Conservation (phyloP, 35 echinoderm and acorn worm genomes). For the Diadema setosum region DNA sequence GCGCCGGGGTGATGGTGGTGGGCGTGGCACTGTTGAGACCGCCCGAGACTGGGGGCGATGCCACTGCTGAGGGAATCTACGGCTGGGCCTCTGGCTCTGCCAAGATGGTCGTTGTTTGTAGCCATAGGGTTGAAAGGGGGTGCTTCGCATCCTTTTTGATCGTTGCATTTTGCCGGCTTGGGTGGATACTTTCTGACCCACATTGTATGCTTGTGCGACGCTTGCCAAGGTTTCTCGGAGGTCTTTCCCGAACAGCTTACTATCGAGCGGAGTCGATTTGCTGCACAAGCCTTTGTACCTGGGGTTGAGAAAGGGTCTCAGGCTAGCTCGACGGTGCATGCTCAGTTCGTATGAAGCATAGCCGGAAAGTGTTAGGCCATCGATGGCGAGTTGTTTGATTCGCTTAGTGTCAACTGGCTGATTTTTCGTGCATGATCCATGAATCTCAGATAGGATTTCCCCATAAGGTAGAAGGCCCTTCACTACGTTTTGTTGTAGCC, state of each 20-base stretch:
- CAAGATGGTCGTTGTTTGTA: too few species aligned
- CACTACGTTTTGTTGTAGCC: background rate
- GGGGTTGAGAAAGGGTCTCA: background rate
- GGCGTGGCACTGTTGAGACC: too few species aligned
- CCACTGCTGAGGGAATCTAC: too few species aligned
- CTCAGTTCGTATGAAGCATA: background rate
- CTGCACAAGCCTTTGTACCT: background rate
- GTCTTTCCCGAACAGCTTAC: background rate
- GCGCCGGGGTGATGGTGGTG: too few species aligned
- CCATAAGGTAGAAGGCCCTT: background rate
- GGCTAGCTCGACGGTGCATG: background rate
- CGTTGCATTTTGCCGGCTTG: too few species aligned
- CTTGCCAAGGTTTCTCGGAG: background rate
- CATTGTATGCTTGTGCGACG: background rate
- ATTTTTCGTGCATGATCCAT: background rate
- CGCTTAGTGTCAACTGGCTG: background rate
- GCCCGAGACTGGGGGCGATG: too few species aligned
- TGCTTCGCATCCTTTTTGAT: too few species aligned
- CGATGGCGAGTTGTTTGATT: background rate
- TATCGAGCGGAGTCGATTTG: background rate
- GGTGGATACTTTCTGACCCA: background rate
- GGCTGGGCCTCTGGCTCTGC: too few species aligned
- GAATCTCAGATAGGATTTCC: background rate
- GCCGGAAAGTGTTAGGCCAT: background rate
- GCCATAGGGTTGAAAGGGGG: too few species aligned